Evolutionary conservation across 2,888 invertebrate genomes (phyloP).

Genomic region (Sclerodermus sp.): DNA sequence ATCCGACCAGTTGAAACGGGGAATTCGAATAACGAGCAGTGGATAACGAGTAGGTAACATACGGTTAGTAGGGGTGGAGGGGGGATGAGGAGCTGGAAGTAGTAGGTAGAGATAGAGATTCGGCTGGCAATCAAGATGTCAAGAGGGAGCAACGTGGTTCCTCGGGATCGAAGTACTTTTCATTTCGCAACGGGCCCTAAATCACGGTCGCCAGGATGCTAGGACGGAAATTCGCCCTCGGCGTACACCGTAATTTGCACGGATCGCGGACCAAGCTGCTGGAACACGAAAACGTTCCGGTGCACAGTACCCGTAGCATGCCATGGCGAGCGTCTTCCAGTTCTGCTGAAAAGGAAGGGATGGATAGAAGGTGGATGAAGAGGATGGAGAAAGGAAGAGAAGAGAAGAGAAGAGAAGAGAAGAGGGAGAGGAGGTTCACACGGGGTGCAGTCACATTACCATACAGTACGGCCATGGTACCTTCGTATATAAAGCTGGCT

Average conservation of each 20-base stretch:
- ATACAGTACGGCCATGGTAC: constrained; percentile 24
- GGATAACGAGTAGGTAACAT: background rate
- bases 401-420: background rate
- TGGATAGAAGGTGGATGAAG: no score
- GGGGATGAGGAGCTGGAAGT: background rate
- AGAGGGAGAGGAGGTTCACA: constrained; percentile 24
- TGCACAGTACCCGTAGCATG: background rate
- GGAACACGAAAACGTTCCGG: constrained; percentile 28
- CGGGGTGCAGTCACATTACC: constrained; percentile 28
- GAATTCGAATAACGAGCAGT: background rate
- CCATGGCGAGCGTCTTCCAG: no score
- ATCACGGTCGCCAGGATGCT: constrained; percentile 20
- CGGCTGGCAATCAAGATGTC: no score
- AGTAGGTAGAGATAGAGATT: background rate
- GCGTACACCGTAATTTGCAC: constrained; percentile 27
- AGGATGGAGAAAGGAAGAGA: no score
- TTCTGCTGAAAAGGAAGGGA: no score
- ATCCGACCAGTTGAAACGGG: no score
- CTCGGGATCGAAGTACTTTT: constrained; percentile 15
- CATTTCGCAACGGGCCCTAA: constrained; percentile 22
- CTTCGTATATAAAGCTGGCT: no score
- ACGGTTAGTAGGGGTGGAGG: background rate
- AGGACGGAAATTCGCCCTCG: constrained; percentile 27
- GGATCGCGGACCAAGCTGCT: constrained; percentile 20
- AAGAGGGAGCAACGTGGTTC: no score